Evolutionary conservation across 1,140 invertebrate species (phyloP).

Genomic region (Ptiloglossa arizonensis): DNA sequence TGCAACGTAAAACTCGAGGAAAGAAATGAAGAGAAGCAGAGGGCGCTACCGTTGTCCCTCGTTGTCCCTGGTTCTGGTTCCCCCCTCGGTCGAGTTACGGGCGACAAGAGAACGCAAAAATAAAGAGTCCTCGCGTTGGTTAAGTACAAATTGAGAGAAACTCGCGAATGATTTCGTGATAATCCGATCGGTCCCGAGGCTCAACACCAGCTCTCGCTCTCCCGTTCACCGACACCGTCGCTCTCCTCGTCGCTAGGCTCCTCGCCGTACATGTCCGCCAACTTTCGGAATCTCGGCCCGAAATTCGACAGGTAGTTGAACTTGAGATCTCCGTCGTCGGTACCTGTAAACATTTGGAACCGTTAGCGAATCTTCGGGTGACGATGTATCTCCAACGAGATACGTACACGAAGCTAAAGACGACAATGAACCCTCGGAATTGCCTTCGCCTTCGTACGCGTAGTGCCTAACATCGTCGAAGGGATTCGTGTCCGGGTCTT

Average conservation of each 20-base stretch:
- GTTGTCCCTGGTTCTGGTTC: too few relatives aligned
- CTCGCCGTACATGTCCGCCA: constrained; percentile 98
- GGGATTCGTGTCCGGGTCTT: constrained; percentile 94
- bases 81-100: background rate
- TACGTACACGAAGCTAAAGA: constrained; percentile 92
- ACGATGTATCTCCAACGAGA: too few relatives aligned
- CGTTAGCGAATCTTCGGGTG: background rate
- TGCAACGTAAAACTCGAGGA: background rate
- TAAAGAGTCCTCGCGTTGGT: background rate
- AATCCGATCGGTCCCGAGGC: background rate
- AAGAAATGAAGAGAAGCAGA: background rate
- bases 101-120: background rate
- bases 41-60: background rate
- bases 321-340: constrained; percentile 96
- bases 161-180: background rate
- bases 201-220: constrained; percentile 89
- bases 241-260: constrained; percentile 91
- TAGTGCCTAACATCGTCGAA: constrained; percentile 98
- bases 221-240: constrained; percentile 85
- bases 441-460: constrained; percentile 97
- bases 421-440: constrained; percentile 94
- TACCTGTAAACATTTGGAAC: constrained; percentile 82
- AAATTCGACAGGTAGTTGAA: constrained; percentile 98
- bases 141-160: constrained; percentile 13
- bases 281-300: constrained; percentile 96